Base-by-base conservation (phyloP, 1,140 invertebrate genomes). In the Andrena cerasifolii region DNA sequence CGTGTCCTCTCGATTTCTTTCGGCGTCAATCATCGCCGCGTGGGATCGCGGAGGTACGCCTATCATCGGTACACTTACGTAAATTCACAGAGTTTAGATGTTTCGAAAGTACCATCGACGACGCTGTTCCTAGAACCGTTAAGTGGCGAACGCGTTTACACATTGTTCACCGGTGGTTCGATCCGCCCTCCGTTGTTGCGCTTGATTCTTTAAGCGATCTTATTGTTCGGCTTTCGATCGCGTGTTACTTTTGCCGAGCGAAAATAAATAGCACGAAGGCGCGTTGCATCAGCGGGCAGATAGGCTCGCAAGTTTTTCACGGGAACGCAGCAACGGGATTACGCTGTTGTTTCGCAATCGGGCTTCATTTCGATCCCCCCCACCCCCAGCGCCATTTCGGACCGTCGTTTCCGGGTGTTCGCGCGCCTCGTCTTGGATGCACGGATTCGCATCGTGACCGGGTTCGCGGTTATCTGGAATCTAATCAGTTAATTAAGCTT, bases 171-270 rank as follows among this genome's bases (percentile, higher is more conserved):
- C 63, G 45, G 66, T 49, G 45, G 45, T 83, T 58, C 81, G 82
- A 83, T 83, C 71, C 80, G 76, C 77, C 82, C 82, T 84, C 81
- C 71, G 63, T 76, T 70, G 61, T 82, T 83, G 74, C 74, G 67
- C 74, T 63, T 51, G 71, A 83, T 83, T 83, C 59, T 72, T 56
- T 71, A 56, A 83, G 74, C 75, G 75, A 63, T 83, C 70, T 77
- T 79, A 83, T 83, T 83, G 67, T 83, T 66, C 81, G 62, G 61
- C 36, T 68, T 77, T 78, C 72, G 72, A 67, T 80, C 62, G 73
- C 65, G 72, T 68, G 53, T 76, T 76, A 71, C 43, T 83, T 72
- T 83, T 68, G n/a, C 78, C 26, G 33, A 26, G n/a, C 18, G 80
- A 58, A 76, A 76, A 68, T 76, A 76, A 76, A 68, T 59, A 76